phyloP scores from a whole-genome alignment of 92 coral and sea anemone genomes.

The Metridium senile region DNA sequence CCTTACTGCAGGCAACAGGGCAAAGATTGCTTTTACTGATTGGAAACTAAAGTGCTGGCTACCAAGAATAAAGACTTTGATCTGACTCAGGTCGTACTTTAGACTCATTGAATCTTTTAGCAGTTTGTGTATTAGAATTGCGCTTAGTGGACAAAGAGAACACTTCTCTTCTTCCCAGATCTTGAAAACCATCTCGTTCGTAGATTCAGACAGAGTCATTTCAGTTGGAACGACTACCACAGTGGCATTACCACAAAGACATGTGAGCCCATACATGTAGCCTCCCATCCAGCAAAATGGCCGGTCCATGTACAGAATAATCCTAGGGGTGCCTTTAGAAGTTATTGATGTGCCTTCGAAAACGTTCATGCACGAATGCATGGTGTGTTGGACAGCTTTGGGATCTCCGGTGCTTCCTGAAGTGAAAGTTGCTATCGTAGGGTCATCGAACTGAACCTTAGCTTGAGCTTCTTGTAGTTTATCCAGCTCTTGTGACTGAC shows the following conservation, averaged over 20 bases:
- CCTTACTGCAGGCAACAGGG: neutral
- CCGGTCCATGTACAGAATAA: neutral
- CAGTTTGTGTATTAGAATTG: neutral
- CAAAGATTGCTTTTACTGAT: neutral
- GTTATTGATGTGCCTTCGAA: neutral
- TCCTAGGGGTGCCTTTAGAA: too few relatives aligned
- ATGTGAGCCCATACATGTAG: neutral
- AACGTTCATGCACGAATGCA: constrained; percentile 18
- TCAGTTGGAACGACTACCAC: neutral
- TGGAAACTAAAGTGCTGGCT: neutral
- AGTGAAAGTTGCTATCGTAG: constrained; percentile 12
- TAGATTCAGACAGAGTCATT: neutral
- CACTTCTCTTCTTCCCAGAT: constrained; percentile 14
- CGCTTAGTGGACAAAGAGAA: neutral
- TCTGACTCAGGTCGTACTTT: constrained; percentile 11
- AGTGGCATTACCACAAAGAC: neutral
- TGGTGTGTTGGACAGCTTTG: constrained; percentile 26
- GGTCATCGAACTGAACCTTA: constrained; percentile 28
- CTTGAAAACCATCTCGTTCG: neutral
- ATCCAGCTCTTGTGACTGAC: neutral
- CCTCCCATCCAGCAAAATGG: neutral
- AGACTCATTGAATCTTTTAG: neutral
- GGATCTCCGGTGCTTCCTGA: constrained; percentile 38
- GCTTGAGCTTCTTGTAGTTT: neutral
- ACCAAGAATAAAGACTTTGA: neutral